Evolutionary conservation across 2,797 vertebrate genomes (phyloP), one percentile per base, ranked within the genome.

Genomic region (Macroramphosus scolopax): DNA sequence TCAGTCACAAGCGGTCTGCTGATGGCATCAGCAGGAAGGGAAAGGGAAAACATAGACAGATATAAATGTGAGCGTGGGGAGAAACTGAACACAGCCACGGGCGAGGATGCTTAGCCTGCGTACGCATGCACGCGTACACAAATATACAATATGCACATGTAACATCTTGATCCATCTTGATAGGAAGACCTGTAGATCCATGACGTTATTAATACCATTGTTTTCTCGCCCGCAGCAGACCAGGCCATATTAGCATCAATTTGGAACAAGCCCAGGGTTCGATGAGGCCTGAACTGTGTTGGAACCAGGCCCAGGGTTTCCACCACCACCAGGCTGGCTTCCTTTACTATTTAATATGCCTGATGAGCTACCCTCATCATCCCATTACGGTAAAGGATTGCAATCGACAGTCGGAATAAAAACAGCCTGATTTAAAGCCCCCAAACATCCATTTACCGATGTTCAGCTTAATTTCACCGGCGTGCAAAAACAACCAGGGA

Each of bases 21-120:
- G 82, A 84, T 87, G 74, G 80, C 82, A 86, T 89, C 82, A 82
- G 82, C 77, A 72, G 75, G 75, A 84, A 75, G 71, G 54, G 58
- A 65, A 63, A 51, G 33, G 63, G 55, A 74, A 75, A 73, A 75
- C 68, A 55, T 6, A 45, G 72, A 82, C 81, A 82, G 73, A 77
- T 80, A 84, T 52, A 81, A 78, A 82, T 84, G 77, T 63, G 73
- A 68, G 62, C 28, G 45, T 12, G 34, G 22, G 16, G 22, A 77
- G 72, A 81, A 56, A 61, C 64, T 57, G 31, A 81, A 70, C 48
- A 71, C 56, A 65, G 63, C 73, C 71, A 79, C 57, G 49, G 72
- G 78, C 62, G 55, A 68, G 53, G 45, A 73, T 35, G 58, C 33
- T 53, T 39, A 43, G 46, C 56, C 64, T 40, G 17, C 50, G n/a